phyloP scores from a whole-genome alignment of 1,140 invertebrate species.

The Charaxes varanes region DNA sequence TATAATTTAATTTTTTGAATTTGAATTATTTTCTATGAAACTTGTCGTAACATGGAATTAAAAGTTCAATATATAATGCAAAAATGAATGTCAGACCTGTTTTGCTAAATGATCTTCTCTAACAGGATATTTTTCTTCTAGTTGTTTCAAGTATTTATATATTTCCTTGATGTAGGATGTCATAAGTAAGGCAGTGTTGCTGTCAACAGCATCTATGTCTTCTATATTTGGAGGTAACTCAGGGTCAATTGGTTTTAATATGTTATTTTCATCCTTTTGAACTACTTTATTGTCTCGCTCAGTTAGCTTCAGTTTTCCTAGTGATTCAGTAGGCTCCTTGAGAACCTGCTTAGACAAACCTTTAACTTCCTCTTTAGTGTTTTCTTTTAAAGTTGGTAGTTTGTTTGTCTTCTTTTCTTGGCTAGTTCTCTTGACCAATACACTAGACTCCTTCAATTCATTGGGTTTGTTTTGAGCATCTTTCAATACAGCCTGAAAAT shows the following conservation, averaged over 20 bases:
- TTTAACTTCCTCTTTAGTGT: constrained; percentile 34
- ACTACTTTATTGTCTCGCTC: constrained; percentile 18
- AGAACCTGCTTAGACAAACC: constrained; percentile 36
- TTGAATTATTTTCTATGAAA: no score
- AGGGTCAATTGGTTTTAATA: constrained; percentile 17
- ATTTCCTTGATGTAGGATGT: constrained; percentile 91
- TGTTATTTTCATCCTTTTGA: constrained; percentile 6
- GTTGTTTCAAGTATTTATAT: constrained; percentile 82
- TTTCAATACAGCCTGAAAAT: constrained; percentile 43
- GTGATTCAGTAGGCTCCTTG: constrained; percentile 45
- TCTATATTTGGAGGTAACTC: constrained; percentile 55
- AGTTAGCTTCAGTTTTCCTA: constrained; percentile 52
- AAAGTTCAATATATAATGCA: no score
- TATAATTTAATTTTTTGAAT: no score
- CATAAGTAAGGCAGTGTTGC: constrained; percentile 82
- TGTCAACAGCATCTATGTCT: constrained; percentile 83
- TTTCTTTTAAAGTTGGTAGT: constrained; percentile 40
- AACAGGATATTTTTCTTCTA: constrained; percentile 82
- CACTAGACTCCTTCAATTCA: constrained; percentile 33
- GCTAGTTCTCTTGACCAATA: constrained; percentile 27
- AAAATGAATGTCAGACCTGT: constrained; percentile 62
- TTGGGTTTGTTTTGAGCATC: constrained; percentile 35
- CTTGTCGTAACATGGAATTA: no score
- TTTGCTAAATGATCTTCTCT: constrained; percentile 77
- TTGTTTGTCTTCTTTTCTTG: constrained; percentile 43